Evolutionary conservation across 2,797 vertebrate species (phyloP).

Genomic region (Hapalemur alaotrensis): DNA sequence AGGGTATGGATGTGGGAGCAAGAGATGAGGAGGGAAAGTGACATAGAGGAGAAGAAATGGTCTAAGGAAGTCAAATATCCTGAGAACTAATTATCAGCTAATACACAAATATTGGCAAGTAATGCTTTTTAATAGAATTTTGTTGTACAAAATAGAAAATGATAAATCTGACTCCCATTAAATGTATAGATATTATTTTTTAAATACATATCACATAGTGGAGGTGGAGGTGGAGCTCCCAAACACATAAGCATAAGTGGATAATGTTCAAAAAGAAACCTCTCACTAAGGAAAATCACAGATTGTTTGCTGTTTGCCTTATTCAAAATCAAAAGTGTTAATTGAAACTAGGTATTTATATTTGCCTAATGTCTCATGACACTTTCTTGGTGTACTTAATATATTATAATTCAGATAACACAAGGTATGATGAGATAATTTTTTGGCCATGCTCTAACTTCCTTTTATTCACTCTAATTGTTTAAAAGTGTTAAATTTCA

Average conservation of each 20-base stretch:
- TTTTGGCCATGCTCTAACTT: slow-evolving; percentile 3
- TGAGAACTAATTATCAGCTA: background rate
- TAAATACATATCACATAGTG: background rate
- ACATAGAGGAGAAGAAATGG: background rate
- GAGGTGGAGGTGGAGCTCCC: background rate
- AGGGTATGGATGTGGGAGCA: background rate
- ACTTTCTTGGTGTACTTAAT: slow-evolving; percentile 9
- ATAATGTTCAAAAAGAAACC: slow-evolving; percentile 28
- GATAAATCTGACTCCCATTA: background rate
- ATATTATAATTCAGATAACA: background rate
- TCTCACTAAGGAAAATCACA: background rate
- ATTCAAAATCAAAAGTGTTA: slow-evolving; percentile 11
- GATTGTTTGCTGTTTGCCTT: background rate
- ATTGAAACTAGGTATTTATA: background rate
- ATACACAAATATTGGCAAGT: background rate
- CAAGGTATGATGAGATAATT: background rate
- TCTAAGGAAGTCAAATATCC: background rate
- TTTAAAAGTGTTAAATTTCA: slow-evolving; percentile 38
- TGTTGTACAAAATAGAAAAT: background rate
- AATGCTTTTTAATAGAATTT: background rate
- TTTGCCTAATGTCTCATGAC: background rate
- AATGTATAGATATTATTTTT: background rate
- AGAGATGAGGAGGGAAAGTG: background rate
- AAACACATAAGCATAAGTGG: background rate
- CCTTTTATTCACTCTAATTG: background rate